A percentile compares a stretch with the other conserved stretches of the same genome.
phyloP scores from a whole-genome alignment of 2,797 vertebrate genomes.

The Mareca penelope region DNA sequence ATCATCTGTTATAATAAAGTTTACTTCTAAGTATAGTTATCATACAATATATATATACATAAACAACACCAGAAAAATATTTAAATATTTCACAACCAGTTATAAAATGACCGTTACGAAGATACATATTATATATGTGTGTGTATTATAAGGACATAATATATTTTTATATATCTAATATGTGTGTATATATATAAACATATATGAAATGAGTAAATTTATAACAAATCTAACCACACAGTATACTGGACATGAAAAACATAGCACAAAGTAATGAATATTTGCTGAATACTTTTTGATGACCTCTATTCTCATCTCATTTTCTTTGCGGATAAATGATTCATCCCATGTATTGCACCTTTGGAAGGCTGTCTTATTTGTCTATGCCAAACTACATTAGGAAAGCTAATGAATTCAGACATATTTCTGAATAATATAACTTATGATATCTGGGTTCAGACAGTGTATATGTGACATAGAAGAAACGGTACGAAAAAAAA shows the following conservation, averaged over 20 bases:
- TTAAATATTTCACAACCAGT: neutral
- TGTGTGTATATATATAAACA: no score
- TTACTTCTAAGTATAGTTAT: neutral
- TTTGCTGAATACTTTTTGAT: slow-evolving; percentile 1
- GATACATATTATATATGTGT: neutral
- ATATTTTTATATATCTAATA: no score
- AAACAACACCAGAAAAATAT: neutral
- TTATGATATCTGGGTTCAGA: neutral
- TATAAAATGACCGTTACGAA: neutral
- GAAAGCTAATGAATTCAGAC: neutral
- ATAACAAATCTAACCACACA: neutral
- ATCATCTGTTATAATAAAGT: neutral
- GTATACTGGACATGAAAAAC: neutral
- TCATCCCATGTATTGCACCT: neutral
- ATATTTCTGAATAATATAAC: neutral
- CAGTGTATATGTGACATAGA: neutral
- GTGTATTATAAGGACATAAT: no score
- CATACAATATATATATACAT: neutral
- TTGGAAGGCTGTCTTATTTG: neutral
- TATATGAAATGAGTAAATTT: neutral
- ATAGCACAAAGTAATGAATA: neutral
- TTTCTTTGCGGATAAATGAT: slow-evolving; percentile 45
- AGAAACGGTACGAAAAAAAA: neutral
- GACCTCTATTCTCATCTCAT: slow-evolving; percentile 16
- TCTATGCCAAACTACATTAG: neutral